phyloP scores from a whole-genome alignment of 2,113 vertebrate genomes.

The Bos taurus region ARS-UCD2.0 NC_037346.1:18568001-18568500 shows the following conservation, averaged over 20 bases:
- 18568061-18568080: not conserved
- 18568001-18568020: not conserved
- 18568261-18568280: not conserved
- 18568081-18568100: not conserved
- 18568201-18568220: not conserved
- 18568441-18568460: not conserved
- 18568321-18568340: not conserved
- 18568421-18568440: not conserved
- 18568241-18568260: not conserved
- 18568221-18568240: not conserved
- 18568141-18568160: not conserved
- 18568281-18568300: constrained; percentile 37
- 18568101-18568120: not conserved
- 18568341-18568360: not conserved
- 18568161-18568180: not conserved
- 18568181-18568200: not conserved
- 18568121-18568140: not conserved
- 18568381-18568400: not conserved
- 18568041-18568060: not conserved
- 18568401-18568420: not conserved
- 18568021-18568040: not conserved
- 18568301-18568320: not conserved
- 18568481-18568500: not conserved
- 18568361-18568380: not conserved
- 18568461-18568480: not conserved